Conservation (phyloP, 1,140 invertebrate species). For the Procambarus clarkii region DNA sequence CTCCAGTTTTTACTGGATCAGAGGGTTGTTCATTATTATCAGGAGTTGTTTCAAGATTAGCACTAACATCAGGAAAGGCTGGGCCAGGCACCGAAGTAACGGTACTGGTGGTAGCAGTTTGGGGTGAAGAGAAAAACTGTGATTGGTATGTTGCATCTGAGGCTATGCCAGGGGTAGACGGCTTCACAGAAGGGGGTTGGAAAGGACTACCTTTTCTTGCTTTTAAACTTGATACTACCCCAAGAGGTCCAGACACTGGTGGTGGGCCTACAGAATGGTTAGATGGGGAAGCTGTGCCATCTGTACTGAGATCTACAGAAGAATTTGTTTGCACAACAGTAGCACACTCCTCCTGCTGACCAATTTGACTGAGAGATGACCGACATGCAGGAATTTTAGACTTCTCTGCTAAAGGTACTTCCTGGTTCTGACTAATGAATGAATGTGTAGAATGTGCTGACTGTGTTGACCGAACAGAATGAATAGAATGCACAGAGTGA, state of each 20-base stretch:
- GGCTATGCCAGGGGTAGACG: neutral
- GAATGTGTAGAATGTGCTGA: constrained; percentile 27
- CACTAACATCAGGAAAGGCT: constrained; percentile 17
- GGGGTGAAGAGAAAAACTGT: constrained; percentile 13
- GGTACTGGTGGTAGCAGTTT: neutral
- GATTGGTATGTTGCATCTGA: neutral
- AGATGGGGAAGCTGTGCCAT: constrained; percentile 13
- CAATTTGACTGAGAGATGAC: neutral
- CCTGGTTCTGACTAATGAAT: constrained; percentile 30
- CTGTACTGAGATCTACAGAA: constrained; percentile 19
- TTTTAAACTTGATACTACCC: constrained; percentile 40
- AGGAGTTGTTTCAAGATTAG: constrained; percentile 40
- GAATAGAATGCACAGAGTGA: constrained; percentile 53
- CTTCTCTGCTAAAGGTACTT: constrained; percentile 29
- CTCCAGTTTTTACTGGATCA: constrained; percentile 1
- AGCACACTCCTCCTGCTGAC: neutral
- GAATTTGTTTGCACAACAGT: neutral
- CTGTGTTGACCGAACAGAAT: constrained; percentile 31
- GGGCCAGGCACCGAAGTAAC: constrained; percentile 3
- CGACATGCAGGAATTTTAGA: neutral
- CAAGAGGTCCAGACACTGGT: constrained; percentile 50
- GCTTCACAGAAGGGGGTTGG: constrained; percentile 47
- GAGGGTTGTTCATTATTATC: constrained; percentile 52
- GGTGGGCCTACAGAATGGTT: constrained; percentile 34
- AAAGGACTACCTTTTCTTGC: constrained; percentile 67